Base-by-base conservation (phyloP, 2,113 vertebrate genomes). In the Istiophorus platypterus region DNA sequence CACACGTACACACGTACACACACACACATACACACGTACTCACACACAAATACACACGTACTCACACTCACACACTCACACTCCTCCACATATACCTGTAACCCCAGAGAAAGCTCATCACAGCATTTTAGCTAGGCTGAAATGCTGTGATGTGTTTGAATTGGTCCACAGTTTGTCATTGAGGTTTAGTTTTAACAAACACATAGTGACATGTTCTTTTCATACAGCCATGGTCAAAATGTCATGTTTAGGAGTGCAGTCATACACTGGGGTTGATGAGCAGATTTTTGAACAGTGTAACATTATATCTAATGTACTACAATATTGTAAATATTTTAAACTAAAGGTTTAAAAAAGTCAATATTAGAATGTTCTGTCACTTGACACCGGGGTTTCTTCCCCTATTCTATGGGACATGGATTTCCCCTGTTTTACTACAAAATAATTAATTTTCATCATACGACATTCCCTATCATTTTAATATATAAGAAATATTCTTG, bases 91-190 rank as follows among this genome's bases (percentile, higher is more conserved):
- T 41, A 45, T 24, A 73, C 2, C 7, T 26, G 7, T 15, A 56
- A 61, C 51, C 68, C 68, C 20, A 22, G 70, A 56, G 69, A 82
- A 31, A n/a, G n/a, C n/a, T n/a, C n/a, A 68, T 68, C 52, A 42
- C 58, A 29, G 26, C 51, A 41, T 80, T n/a, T n/a, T n/a, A n/a
- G 67, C 79, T 41, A 77, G 58, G 56, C 56, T 64, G 59, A 79
- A 79, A 70, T 39, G 9, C 24, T 79, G 61, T 26, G 51, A 64
- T 85, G 26, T 61, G 83, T 78, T 82, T 72, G 72, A 34, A 59
- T 79, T 39, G 54, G 65, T 29, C 70, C 18, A 1, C 26, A 34
- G 45, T 85, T 72, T 29, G 13, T 34, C 27, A 56, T 24, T 51
- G 59, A 78, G 59, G n/a, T 64, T 1, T 22, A 17, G 54, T 72